A percentile compares a stretch with the other conserved stretches of the same genome.
Conservation (phyloP, 2,888 invertebrate species). For the Harpagoxenus sublaevis region DNA sequence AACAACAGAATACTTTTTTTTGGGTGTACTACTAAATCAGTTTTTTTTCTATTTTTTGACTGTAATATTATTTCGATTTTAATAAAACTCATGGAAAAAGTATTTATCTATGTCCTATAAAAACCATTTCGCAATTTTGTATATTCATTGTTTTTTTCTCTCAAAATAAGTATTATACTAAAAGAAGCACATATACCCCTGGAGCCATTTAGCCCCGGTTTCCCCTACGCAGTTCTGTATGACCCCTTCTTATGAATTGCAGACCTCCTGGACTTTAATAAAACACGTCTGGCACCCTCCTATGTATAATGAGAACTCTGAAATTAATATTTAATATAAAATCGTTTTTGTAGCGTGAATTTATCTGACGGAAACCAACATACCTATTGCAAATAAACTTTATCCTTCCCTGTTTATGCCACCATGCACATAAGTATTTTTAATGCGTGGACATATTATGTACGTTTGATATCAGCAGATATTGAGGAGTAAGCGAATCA, state of each 20-base stretch:
- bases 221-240: not conserved
- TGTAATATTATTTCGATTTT: no score
- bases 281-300: not conserved
- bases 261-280: not conserved
- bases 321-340: slow-evolving; percentile 48
- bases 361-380: not conserved
- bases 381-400: not conserved
- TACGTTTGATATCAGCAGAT: not conserved
- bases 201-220: no score
- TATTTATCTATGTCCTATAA: no score
- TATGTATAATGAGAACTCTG: slow-evolving; percentile 23
- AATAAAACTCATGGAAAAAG: no score
- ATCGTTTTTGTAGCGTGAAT: not conserved
- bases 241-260: not conserved
- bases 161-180: no score
- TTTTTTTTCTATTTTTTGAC: no score
- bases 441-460: not conserved
- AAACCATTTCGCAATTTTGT: no score
- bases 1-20: no score
- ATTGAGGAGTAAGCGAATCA: not conserved
- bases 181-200: no score
- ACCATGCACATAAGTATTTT: not conserved
- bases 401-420: not conserved
- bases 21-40: no score
- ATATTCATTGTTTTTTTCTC: no score